These are phyloP conservation scores for Drosophila carrolli DNA, from an alignment of 1,140 invertebrate genomes.

Conservation along the genomic window DNA sequence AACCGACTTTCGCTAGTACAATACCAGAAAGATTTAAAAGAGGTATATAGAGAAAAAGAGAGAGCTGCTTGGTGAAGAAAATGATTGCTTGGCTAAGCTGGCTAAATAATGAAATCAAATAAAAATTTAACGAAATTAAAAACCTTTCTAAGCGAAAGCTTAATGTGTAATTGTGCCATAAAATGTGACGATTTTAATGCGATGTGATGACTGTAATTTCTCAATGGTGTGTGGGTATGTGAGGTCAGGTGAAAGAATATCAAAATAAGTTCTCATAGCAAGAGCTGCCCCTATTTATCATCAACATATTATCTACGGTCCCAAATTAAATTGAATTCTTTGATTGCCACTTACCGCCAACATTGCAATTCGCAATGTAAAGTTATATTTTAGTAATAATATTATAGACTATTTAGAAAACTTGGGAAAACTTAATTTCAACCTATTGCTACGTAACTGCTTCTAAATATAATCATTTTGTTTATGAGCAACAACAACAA, in stretches of 20 bases:
- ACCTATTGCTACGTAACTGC: slow-evolving; percentile 19
- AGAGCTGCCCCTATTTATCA: slow-evolving; percentile 55
- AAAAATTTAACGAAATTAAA: slow-evolving; percentile 28
- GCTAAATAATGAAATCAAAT: slow-evolving; percentile 44
- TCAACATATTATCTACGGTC: slow-evolving; percentile 34
- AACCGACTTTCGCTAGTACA: slow-evolving; percentile 56
- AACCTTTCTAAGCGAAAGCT: slow-evolving; percentile 64
- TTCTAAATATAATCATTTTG: slow-evolving; percentile 22
- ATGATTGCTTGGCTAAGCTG: slow-evolving; percentile 66
- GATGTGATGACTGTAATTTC: slow-evolving; percentile 58
- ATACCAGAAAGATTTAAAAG: slow-evolving; percentile 48
- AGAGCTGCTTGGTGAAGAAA: slow-evolving; percentile 47
- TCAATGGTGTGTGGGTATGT: slow-evolving; percentile 13
- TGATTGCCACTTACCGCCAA: slow-evolving; percentile 76
- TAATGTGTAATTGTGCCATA: slow-evolving; percentile 46
- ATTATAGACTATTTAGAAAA: slow-evolving; percentile 21
- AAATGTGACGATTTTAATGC: slow-evolving; percentile 39
- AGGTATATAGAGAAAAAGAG: slow-evolving; percentile 33
- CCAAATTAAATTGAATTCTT: slow-evolving; percentile 39
- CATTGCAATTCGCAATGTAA: slow-evolving; percentile 80
- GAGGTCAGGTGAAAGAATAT: slow-evolving; percentile 23
- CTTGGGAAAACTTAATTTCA: background rate
- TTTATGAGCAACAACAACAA: slow-evolving; percentile 26
- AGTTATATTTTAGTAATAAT: slow-evolving; percentile 58
- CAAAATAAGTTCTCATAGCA: slow-evolving; percentile 73